Conservation (phyloP, 2,888 invertebrate species). For the Chloromyia formosa region DNA sequence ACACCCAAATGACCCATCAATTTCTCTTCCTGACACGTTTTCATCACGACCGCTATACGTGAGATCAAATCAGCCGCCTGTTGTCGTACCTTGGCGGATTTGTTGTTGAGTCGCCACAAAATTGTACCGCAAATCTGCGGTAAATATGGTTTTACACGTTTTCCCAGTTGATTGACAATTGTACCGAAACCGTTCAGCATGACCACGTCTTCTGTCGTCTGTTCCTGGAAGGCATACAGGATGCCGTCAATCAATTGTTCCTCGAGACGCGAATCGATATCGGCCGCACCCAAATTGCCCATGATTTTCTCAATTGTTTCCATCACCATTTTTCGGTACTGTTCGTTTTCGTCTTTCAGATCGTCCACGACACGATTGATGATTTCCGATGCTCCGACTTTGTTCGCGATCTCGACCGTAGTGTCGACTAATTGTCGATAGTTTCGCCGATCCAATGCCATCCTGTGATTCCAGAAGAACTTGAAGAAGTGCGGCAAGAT, state of each 20-base stretch:
- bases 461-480: slow-evolving; percentile 99
- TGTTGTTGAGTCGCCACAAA: slow-evolving; percentile 98
- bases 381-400: slow-evolving; percentile 99
- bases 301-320: slow-evolving; percentile 99
- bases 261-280: slow-evolving; percentile 96
- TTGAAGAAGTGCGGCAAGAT: slow-evolving; percentile 98
- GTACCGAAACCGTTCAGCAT: slow-evolving; percentile 99
- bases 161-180: slow-evolving; percentile 96
- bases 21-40: slow-evolving; percentile 99
- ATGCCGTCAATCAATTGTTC: slow-evolving; percentile 99
- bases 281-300: slow-evolving; percentile 96
- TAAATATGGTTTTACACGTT: slow-evolving; percentile 96
- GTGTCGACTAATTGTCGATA: slow-evolving; percentile 98
- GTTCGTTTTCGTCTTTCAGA: slow-evolving; percentile 99
- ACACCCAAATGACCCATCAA: slow-evolving; percentile 99
- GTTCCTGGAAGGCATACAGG: slow-evolving; percentile 99
- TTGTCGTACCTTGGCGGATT: slow-evolving; percentile 98
- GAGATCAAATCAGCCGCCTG: slow-evolving; percentile 99
- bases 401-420: slow-evolving; percentile 99
- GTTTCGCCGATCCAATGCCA: slow-evolving; percentile 98
- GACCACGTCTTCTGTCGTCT: slow-evolving; percentile 99
- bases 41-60: slow-evolving; percentile 98
- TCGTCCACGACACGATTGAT: slow-evolving; percentile 98
- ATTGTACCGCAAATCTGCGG: slow-evolving; percentile 99
- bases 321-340: slow-evolving; percentile 99